A percentile compares a stretch with the other conserved stretches of the same genome.
phyloP scores from a whole-genome alignment of 2,888 invertebrate species.

The Choristoneura rosaceana region DNA sequence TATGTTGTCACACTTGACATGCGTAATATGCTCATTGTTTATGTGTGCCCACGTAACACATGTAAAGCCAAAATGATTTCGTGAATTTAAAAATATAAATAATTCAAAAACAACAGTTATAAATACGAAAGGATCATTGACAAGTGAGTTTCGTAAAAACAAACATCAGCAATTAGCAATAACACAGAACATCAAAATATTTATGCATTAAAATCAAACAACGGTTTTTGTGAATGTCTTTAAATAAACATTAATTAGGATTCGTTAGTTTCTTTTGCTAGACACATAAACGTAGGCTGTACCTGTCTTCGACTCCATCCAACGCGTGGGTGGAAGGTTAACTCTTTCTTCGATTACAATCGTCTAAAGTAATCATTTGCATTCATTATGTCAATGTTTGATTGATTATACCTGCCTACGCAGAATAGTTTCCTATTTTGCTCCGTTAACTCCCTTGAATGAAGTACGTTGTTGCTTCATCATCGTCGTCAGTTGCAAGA shows the following conservation, averaged over 20 bases:
- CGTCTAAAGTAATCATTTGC: constrained; percentile 58
- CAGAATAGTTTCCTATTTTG: constrained; percentile 18
- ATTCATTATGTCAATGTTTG: constrained; percentile 53
- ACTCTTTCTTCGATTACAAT: constrained; percentile 52
- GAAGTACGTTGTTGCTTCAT: background rate
- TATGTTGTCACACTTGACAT: no score
- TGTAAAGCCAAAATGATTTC: no score
- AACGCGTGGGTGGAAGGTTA: constrained; percentile 38
- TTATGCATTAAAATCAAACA: constrained; percentile 5
- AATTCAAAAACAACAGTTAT: background rate
- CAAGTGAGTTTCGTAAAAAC: background rate
- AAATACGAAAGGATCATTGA: background rate
- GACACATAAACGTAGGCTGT: constrained; percentile 19
- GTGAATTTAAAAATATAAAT: no score
- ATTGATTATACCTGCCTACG: constrained; percentile 42
- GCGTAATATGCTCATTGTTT: no score
- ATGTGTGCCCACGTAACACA: no score
- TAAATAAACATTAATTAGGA: constrained; percentile 38
- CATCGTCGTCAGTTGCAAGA: background rate
- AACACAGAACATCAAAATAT: background rate
- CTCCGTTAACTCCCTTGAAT: background rate
- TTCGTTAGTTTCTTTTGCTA: constrained; percentile 24
- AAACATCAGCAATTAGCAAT: background rate
- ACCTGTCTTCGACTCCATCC: constrained; percentile 9
- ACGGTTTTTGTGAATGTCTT: constrained; percentile 21